These are phyloP conservation scores for Metridium senile DNA, from an alignment of 92 coral and sea anemone species.

Conservation along the genomic window DNA sequence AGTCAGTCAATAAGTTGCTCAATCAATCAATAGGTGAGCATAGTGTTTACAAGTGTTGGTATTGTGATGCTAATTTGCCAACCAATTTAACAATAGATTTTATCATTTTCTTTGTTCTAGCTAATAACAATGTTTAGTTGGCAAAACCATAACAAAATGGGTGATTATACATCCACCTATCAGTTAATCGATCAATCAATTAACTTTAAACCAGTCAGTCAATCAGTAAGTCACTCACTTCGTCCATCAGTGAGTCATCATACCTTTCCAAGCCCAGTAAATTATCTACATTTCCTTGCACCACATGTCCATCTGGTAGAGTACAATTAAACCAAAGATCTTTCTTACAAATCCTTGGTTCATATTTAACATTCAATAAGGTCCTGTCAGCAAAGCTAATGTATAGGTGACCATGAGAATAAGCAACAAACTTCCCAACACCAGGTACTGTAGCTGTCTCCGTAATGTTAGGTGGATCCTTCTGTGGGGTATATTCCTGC, in stretches of 20 bases:
- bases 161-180: no score
- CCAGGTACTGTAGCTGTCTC: conserved; percentile 56
- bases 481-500: not conserved
- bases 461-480: conserved; percentile 33
- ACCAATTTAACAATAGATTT: no score
- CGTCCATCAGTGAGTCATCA: not conserved
- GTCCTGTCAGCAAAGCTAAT: conserved; percentile 80
- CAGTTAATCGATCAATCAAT: no score
- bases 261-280: conserved; percentile 44
- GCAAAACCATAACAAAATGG: no score
- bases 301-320: conserved; percentile 59
- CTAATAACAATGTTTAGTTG: no score
- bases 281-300: conserved; percentile 23
- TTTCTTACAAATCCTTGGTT: conserved; percentile 5
- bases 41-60: no score
- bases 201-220: no score
- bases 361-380: conserved; percentile 56
- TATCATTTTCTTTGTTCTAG: no score
- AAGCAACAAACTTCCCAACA: conserved; percentile 78
- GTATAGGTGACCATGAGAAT: conserved; percentile 78
- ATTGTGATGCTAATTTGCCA: no score
- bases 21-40: no score
- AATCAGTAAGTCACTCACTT: not conserved
- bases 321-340: conserved; percentile 41
- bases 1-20: no score